Evolutionary conservation across 1,140 invertebrate species (phyloP), one percentile per base, ranked within the genome.

Genomic region (Hyles euphorbiae): DNA sequence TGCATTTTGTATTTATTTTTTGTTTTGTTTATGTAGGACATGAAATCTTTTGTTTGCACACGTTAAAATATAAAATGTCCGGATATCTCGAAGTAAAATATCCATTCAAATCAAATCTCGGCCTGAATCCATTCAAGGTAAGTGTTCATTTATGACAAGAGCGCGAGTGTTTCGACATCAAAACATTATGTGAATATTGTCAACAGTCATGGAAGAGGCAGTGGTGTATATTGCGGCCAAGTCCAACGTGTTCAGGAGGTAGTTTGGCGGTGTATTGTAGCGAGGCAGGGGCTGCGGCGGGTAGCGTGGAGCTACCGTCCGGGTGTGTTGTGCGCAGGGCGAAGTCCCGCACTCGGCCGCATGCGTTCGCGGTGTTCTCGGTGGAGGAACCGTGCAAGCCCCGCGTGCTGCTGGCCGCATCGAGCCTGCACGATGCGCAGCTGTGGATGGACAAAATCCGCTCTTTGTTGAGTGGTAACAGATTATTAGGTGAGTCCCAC

Each of bases 31-130:
- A 56, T 52, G 46, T 55, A 57, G 43, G 34, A 59, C 43, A 59
- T 63, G 54, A 34, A 34, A 44, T 59, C 45, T 59, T 53, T 64
- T 57, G 49, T 61, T 47, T 51, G 43, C 60, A 67, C 49, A 62
- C 53, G 60, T 53, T 46, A 36, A 60, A 67, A 56, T 53, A 52
- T 51, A 74, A 65, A 71, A 87, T 88, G 84, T 88, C 84, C 47
- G 85, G 85, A 57, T 88, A 86, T 64, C 71, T 88, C 52, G 85
- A 88, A 59, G 79, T 88, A 57, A 87, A 87, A 68, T 87, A 87
- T 76, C 84, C 84, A 12, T 84, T 84, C 46, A 85, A 74, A 67
- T 78, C 78, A 49, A 84, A 81, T 62, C 72, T 85, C 34, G 79
- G 79, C 11, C 67, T 85, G 65, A 84, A 86, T 74, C 83, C 83